phyloP scores from a whole-genome alignment of 2,797 vertebrate species.

The Xenentodon cancila region DNA sequence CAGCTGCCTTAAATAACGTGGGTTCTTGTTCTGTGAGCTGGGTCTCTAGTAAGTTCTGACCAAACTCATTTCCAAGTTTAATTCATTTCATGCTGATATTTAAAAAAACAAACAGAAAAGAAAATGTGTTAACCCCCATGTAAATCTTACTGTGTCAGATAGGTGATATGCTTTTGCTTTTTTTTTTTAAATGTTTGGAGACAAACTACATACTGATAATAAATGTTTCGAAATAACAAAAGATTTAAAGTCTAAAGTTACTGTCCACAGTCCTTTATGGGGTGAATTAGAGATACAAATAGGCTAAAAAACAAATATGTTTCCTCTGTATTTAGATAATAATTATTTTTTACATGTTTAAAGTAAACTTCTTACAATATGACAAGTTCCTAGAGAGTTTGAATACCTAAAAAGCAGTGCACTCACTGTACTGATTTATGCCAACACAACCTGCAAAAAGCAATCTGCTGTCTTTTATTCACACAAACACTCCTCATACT shows the following conservation, averaged over 20 bases:
- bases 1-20: constrained; percentile 28
- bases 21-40: constrained; percentile 25
- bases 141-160: background rate
- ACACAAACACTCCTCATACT: constrained; percentile 56
- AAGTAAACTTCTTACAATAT: background rate
- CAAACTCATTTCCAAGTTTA: constrained; percentile 28
- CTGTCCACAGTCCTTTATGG: no score
- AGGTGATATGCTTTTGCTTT: background rate
- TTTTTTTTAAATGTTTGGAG: constrained; percentile 16
- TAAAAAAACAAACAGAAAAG: constrained; percentile 14
- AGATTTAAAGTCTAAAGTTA: no score
- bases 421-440: constrained; percentile 58
- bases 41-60: constrained; percentile 42
- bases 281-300: no score
- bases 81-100: constrained; percentile 46
- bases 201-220: background rate
- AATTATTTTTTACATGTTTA: background rate
- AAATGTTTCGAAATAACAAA: no score
- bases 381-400: constrained; percentile 18
- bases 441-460: constrained; percentile 75
- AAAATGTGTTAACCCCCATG: constrained; percentile 23
- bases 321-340: constrained; percentile 2
- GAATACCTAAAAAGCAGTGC: constrained; percentile 50
- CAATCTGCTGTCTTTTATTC: constrained; percentile 75
- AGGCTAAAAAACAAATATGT: background rate